Evolutionary conservation across 2,888 invertebrate genomes (phyloP), one percentile per base, ranked within the genome.

Genomic region (Dugesia japonica): DNA sequence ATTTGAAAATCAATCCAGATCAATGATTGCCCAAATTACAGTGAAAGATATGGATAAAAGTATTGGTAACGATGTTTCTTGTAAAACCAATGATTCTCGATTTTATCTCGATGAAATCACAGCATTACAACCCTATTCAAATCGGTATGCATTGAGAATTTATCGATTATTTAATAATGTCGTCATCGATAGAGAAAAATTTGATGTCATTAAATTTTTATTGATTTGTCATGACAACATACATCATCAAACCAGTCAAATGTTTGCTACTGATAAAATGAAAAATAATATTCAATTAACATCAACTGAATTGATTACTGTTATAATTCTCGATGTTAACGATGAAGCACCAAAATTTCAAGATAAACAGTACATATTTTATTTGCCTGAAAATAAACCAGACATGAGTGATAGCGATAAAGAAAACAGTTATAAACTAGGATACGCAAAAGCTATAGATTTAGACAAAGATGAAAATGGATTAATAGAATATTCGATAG

Each of bases 181-280:
- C 28, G 28, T 26, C 27, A 28, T 76, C 4, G 76, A 76, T 26
- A 13, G 76, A 9, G 76, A 76, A 38, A 75, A 38, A n/a, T 28
- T 23, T 4, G 33, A 38, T 26, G 26, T n/a, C 7, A 26, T 76
- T 26, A 75, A 74, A 9, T 76, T 76, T 42, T 13, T 1, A 1
- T 38, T 76, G 1, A 76, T 26, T 7, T 76, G 76, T 42, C 20
- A 26, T n/a, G 76, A 76, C 23, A 76, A 76, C 38, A 42, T 75
- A 4, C 74, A 73, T 28, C 23, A 76, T n/a, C 71, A 71, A 23
- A n/a, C 23, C 23, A 56, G n/a, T 56, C 56, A 56, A 15, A 26
- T n/a, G 7, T 23, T 26, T 7, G 7, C 33, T 38, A 1, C 28
- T 23, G 72, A 31, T 7, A 31, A 31, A 72, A 23, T n/a, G 15